Base-by-base conservation (phyloP, 2,113 vertebrate genomes). In the Stegostoma tigrinum region DNA sequence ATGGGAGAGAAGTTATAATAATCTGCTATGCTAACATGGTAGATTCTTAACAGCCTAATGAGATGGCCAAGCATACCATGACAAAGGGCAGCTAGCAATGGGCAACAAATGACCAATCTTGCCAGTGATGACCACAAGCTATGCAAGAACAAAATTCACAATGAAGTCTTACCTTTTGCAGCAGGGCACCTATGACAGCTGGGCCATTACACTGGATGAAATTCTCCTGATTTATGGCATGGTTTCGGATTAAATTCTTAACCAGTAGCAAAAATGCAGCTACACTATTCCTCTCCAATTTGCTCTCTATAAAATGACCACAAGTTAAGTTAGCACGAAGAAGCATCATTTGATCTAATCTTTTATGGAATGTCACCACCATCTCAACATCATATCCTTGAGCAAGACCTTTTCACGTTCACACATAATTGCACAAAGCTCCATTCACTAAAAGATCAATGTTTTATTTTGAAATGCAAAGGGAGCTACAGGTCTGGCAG, bases 261-360 rank as follows among this genome's bases (percentile, higher is more conserved):
- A 99, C 96, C 98, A 99, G 98, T 95, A 99, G 98, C 96, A 99
- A 98, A 96, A 99, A 99, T 34, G 99, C 98, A 0, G 99, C 99
- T 27, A 99, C 98, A 0, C 97, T 98, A 96, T 99, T 99, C 96
- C 96, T 98, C 97, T 99, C 99, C 96, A 99, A 97, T 85, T 98
- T 97, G 96, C 97, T 97, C 97, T 99, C 99, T 98, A 97, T 96
- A 14, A 12, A 93, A 66, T 19, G 19, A 91, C 2, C 34, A 91
- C 89, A 91, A 66, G 52, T 38, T 48, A 19, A 21, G 19, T 66
- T 66, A 66, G 89, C 0, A 38, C n/a, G 87, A 61, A 38, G 34
- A 3, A 3, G 48, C 12, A 3, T 52, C 8, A 19, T 89, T 55
- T 55, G 45, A 66, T 24, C 38, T 45, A 3, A 66, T 34, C 27